Percentiles rank a stretch among this genome's conserved stretches.
These are phyloP conservation scores for Hystrix brachyura DNA, from an alignment of 2,113 vertebrate genomes.

Conservation along the genomic window DNA sequence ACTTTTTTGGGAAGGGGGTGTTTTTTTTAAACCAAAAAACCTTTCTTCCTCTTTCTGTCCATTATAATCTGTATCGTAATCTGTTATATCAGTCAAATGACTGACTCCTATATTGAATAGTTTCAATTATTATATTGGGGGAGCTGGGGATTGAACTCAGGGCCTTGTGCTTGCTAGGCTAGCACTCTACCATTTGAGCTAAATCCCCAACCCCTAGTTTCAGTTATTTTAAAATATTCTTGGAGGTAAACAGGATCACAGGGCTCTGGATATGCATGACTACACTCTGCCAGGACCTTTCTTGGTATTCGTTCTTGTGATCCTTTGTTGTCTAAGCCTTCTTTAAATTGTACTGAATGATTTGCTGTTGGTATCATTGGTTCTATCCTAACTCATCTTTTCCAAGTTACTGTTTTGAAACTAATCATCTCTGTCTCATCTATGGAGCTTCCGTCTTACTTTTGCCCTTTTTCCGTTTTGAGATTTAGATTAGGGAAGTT, in stretches of 20 bases:
- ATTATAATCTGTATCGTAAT: slow-evolving; percentile 15
- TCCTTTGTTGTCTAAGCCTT: background rate
- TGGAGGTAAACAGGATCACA: background rate
- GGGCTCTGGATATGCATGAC: background rate
- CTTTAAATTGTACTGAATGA: background rate
- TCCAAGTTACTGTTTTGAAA: slow-evolving; percentile 25
- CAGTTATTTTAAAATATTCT: background rate
- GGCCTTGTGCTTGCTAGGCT: too few relatives aligned
- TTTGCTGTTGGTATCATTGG: background rate
- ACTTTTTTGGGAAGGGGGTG: background rate
- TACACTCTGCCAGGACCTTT: background rate
- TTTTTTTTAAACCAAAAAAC: background rate
- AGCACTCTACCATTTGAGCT: too few relatives aligned
- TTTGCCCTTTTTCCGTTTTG: background rate
- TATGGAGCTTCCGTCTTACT: background rate
- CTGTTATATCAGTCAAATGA: background rate
- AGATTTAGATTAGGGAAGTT: slow-evolving; percentile 38
- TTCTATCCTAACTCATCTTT: slow-evolving; percentile 28
- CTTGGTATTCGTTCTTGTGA: background rate
- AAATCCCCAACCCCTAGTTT: background rate
- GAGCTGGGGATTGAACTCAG: too few relatives aligned
- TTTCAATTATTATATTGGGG: background rate
- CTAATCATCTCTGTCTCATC: background rate
- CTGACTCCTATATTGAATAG: background rate
- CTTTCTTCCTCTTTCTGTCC: background rate